Percentiles rank a stretch among this genome's conserved stretches.
phyloP scores from a whole-genome alignment of 2,888 invertebrate species.

The Euplagia quadripunctaria region DNA sequence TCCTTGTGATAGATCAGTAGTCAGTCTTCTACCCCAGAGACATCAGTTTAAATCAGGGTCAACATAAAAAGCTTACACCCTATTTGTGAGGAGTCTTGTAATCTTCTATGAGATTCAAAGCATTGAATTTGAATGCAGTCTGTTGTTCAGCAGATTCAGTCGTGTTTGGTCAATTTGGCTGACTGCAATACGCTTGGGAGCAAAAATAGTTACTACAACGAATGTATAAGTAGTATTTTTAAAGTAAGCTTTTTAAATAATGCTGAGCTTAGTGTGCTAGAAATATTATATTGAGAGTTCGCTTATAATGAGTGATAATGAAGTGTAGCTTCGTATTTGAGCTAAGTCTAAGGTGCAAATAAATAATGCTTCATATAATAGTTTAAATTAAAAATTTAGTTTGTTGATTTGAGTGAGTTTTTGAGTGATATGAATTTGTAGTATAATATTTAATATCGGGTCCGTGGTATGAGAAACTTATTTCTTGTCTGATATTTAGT shows the following conservation, averaged over 20 bases:
- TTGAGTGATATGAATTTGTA: conserved; percentile 1
- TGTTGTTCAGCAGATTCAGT: background rate
- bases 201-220: background rate
- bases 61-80: background rate
- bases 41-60: background rate
- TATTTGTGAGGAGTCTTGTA: background rate
- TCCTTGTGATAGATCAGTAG: background rate
- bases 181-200: background rate
- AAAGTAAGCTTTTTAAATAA: conserved; percentile 5
- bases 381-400: background rate
- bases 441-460: background rate
- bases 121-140: background rate
- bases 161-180: background rate
- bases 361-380: conserved; percentile 5
- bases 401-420: conserved; percentile 8
- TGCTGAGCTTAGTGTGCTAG: conserved; percentile 5
- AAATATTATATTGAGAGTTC: background rate
- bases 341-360: background rate
- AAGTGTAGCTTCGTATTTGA: conserved; percentile 3
- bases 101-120: background rate
- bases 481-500: too few relatives aligned
- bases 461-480: background rate
- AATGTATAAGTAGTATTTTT: background rate
- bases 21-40: background rate
- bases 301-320: conserved; percentile 4